These are phyloP conservation scores for Microcebus jonahi DNA, from an alignment of 2,113 vertebrate genomes.

Conservation along the genomic window DNA sequence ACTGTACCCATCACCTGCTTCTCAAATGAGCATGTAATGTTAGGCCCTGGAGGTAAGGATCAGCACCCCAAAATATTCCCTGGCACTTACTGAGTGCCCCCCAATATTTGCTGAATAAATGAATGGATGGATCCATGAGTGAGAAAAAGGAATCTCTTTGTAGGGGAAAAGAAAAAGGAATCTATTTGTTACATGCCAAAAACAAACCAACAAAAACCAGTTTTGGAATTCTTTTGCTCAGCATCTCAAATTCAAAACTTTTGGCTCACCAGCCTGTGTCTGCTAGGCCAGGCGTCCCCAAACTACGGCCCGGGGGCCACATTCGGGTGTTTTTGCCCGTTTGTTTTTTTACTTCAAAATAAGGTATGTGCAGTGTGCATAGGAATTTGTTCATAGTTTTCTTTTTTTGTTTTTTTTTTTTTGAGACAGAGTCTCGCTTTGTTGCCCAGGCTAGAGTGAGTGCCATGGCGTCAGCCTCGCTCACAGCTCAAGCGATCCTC, in stretches of 20 bases:
- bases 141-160: slow-evolving; percentile 3
- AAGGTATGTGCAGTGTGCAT: too few relatives aligned
- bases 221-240: not conserved
- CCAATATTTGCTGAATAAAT: not conserved
- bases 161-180: not conserved
- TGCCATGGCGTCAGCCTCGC: too few relatives aligned
- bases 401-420: too few relatives aligned
- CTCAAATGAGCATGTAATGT: not conserved
- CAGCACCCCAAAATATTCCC: not conserved
- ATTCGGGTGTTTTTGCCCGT: too few relatives aligned
- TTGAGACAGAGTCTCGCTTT: too few relatives aligned
- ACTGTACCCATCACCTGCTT: not conserved
- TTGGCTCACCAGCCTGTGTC: not conserved
- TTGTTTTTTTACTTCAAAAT: too few relatives aligned
- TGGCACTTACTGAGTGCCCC: not conserved
- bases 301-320: too few relatives aligned
- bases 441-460: too few relatives aligned
- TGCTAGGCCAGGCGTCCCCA: not conserved
- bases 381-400: too few relatives aligned
- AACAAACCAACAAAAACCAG: not conserved
- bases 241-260: slow-evolving; percentile 21
- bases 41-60: not conserved
- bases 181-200: not conserved
- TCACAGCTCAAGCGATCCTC: too few relatives aligned
- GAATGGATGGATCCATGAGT: not conserved